These are phyloP conservation scores for Notodromas monacha DNA, from an alignment of 2,888 invertebrate genomes.

Conservation along the genomic window DNA sequence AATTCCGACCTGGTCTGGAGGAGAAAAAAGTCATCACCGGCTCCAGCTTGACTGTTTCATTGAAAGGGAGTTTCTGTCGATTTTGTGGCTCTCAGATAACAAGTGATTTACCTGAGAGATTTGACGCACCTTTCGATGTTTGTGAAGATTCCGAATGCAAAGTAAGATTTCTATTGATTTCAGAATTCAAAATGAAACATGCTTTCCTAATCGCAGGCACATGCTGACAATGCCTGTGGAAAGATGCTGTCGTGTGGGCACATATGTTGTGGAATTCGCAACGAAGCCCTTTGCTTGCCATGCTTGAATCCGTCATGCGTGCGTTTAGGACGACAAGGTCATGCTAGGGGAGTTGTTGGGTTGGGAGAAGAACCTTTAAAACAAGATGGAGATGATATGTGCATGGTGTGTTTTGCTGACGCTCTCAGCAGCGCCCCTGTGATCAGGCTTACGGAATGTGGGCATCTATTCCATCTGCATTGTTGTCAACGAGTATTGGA, in stretches of 20 bases:
- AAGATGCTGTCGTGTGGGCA: constrained; percentile 60
- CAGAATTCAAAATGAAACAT: constrained; percentile 12
- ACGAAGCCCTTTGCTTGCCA: constrained; percentile 48
- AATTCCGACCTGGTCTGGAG: not conserved
- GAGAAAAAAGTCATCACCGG: constrained; percentile 5
- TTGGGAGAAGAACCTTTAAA: constrained; percentile 22
- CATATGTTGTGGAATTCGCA: constrained; percentile 64
- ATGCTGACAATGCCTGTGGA: constrained; percentile 44
- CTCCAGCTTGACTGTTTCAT: constrained; percentile 8
- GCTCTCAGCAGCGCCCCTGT: constrained; percentile 80
- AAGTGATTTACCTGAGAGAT: no score
- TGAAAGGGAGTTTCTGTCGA: constrained; percentile 37
- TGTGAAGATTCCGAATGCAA: constrained; percentile 2
- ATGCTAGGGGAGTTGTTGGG: constrained; percentile 9
- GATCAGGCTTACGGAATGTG: constrained; percentile 63
- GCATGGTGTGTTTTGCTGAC: constrained; percentile 96
- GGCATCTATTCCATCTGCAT: constrained; percentile 78
- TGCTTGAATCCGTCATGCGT: no score
- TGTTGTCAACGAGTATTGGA: constrained; percentile 54
- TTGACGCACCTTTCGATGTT: constrained; percentile 33
- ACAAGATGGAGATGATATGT: constrained; percentile 95
- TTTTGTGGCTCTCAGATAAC: constrained; percentile 72
- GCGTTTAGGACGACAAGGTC: no score
- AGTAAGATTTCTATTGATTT: not conserved
- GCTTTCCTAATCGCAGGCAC: constrained; percentile 23